These are phyloP conservation scores for Drosophila tanythrix DNA, from an alignment of 2,888 invertebrate species.

Conservation along the genomic window DNA sequence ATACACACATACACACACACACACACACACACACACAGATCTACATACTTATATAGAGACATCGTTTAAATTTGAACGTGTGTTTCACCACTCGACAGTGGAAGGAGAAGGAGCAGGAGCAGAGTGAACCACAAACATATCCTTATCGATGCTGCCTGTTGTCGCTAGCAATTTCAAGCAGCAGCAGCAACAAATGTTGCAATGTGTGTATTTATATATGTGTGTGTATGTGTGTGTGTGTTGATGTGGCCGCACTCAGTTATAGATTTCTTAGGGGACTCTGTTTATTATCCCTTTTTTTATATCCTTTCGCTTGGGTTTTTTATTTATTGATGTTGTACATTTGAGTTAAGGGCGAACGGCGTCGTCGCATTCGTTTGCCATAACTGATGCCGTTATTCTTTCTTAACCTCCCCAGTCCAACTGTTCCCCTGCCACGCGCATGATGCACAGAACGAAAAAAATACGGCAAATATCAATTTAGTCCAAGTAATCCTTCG, in stretches of 20 bases:
- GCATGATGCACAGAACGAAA: neutral
- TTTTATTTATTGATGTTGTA: conserved; percentile 81
- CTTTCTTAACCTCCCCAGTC: conserved; percentile 27
- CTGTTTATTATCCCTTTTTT: conserved; percentile 78
- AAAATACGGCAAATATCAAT: neutral
- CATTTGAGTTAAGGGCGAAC: conserved; percentile 77
- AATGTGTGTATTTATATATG: conserved; percentile 17
- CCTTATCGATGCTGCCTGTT: conserved; percentile 49
- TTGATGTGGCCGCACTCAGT: conserved; percentile 73
- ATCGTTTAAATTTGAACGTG: conserved; percentile 79
- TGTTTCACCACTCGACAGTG: conserved; percentile 52
- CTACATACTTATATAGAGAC: conserved; percentile 32
- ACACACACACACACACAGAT: neutral
- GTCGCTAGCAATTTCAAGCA: conserved; percentile 60
- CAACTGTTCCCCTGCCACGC: conserved; percentile 6
- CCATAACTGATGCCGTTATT: conserved; percentile 79
- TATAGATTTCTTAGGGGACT: conserved; percentile 78
- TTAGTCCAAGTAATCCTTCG: neutral
- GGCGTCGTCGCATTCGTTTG: conserved; percentile 79
- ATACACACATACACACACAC: neutral
- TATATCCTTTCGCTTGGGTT: conserved; percentile 75
- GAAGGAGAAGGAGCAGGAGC: conserved; percentile 9
- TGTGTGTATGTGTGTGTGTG: conserved; percentile 46
- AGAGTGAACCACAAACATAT: conserved; percentile 51
- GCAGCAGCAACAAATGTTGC: conserved; percentile 41